These are phyloP conservation scores for Andrena chrysosceles DNA, from an alignment of 2,888 invertebrate genomes.

Conservation along the genomic window DNA sequence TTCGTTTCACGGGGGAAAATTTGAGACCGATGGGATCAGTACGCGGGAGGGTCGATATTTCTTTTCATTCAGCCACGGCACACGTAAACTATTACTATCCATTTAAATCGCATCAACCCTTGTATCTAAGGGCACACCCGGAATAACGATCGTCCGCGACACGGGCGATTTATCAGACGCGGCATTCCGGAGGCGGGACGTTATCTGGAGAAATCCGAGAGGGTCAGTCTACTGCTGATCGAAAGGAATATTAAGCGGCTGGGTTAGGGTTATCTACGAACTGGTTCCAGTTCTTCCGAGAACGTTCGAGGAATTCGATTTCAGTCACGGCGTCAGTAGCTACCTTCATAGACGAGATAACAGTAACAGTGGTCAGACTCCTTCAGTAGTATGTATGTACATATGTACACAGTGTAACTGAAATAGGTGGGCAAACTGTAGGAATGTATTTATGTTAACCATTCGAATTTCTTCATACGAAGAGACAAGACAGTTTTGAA, in stretches of 20 bases:
- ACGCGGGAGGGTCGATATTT: not conserved
- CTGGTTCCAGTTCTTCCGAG: constrained; percentile 46
- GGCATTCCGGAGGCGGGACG: constrained; percentile 43
- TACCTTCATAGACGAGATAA: constrained; percentile 40
- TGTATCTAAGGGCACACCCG: constrained; percentile 27
- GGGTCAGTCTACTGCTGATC: constrained; percentile 51
- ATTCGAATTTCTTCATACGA: too few relatives aligned
- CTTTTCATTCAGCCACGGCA: constrained; percentile 8
- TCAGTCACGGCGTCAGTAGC: constrained; percentile 15
- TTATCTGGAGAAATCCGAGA: constrained; percentile 70
- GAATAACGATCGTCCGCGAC: constrained; percentile 60
- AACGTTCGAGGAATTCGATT: constrained; percentile 54
- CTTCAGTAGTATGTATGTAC: not conserved
- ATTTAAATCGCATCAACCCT: constrained; percentile 38
- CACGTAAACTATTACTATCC: constrained; percentile 31
- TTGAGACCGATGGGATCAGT: not conserved
- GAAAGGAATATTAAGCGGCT: constrained; percentile 67
- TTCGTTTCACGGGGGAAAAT: constrained; percentile 10
- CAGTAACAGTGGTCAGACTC: not conserved
- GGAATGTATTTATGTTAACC: too few relatives aligned
- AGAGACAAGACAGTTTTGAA: too few relatives aligned
- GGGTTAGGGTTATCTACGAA: constrained; percentile 56
- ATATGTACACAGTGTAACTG: not conserved
- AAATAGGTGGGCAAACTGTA: not conserved
- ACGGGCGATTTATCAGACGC: constrained; percentile 66